Percentiles rank a stretch among this genome's conserved stretches.
Evolutionary conservation across 2,888 invertebrate species (phyloP).

Genomic region (Dynastes maya): DNA sequence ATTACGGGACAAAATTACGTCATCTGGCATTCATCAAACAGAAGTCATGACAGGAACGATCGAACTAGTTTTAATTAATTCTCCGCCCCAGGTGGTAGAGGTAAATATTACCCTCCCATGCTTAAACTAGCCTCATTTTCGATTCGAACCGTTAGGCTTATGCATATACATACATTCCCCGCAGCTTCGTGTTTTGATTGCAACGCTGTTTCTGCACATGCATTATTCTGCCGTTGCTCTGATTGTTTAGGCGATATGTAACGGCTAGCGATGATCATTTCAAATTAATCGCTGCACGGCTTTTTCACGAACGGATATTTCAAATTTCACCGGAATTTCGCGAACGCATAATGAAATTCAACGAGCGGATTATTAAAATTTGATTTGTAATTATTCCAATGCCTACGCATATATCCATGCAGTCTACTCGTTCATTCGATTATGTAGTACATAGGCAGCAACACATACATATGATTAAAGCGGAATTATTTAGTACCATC

Average conservation of each 20-base stretch:
- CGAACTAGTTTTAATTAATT: constrained; percentile 55
- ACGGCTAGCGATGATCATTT: constrained; percentile 32
- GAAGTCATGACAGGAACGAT: constrained; percentile 51
- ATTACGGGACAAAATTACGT: constrained; percentile 53
- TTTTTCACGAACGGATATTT: background rate
- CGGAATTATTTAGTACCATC: constrained; percentile 44
- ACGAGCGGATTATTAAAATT: constrained; percentile 46
- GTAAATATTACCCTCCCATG: constrained; percentile 48
- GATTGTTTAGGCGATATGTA: constrained; percentile 42
- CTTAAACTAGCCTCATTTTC: constrained; percentile 33
- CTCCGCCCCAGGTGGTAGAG: constrained; percentile 52
- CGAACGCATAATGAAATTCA: constrained; percentile 33
- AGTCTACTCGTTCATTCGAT: constrained; percentile 7
- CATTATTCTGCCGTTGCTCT: constrained; percentile 27
- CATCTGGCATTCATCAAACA: constrained; percentile 55
- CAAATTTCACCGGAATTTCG: background rate
- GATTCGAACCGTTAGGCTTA: constrained; percentile 9
- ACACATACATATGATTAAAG: constrained; percentile 39
- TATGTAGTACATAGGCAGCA: constrained; percentile 23
- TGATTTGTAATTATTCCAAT: constrained; percentile 42
- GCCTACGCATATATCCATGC: background rate
- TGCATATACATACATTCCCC: constrained; percentile 41
- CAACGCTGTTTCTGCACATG: constrained; percentile 36
- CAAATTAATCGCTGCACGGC: constrained; percentile 2
- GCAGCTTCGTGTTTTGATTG: constrained; percentile 48